Conservation (phyloP, 2,797 vertebrate genomes). For the Austrolebias charrua region DNA sequence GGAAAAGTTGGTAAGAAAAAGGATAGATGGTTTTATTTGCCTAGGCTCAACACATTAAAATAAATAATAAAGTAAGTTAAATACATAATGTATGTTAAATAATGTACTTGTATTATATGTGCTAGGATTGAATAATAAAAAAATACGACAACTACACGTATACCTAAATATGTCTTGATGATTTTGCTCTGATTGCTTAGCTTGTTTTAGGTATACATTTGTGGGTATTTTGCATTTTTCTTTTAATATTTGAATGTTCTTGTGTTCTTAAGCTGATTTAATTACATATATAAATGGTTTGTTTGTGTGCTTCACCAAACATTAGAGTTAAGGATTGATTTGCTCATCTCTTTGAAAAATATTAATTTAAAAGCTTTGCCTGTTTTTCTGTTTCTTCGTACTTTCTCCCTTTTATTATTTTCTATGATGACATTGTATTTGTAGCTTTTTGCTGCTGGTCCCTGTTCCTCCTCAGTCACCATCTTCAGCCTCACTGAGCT, state of each 20-base stretch:
- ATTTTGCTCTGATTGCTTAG: neutral
- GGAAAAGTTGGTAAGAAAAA: too few species aligned
- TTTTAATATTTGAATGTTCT: too few species aligned
- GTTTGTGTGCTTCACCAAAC: conserved; percentile 11
- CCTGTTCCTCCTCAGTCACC: too few species aligned
- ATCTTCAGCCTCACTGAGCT: too few species aligned
- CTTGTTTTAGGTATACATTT: neutral
- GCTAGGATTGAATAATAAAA: neutral
- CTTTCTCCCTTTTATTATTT: conserved; percentile 50
- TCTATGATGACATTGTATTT: conserved; percentile 60
- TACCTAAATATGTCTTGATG: neutral
- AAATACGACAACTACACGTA: neutral
- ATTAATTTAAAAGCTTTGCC: conserved; percentile 57
- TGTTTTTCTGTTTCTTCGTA: conserved; percentile 59
- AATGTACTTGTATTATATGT: neutral
- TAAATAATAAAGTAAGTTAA: neutral
- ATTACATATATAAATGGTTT: too few species aligned
- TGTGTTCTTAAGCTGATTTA: too few species aligned
- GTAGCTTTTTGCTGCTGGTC: too few species aligned
- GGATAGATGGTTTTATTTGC: too few species aligned
- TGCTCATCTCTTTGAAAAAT: conserved; percentile 57
- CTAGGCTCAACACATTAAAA: neutral
- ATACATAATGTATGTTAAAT: neutral
- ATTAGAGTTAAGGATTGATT: conserved; percentile 38
- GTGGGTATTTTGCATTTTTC: too few species aligned